Conservation (phyloP, 2,888 invertebrate genomes). For the Noctua janthina region DNA sequence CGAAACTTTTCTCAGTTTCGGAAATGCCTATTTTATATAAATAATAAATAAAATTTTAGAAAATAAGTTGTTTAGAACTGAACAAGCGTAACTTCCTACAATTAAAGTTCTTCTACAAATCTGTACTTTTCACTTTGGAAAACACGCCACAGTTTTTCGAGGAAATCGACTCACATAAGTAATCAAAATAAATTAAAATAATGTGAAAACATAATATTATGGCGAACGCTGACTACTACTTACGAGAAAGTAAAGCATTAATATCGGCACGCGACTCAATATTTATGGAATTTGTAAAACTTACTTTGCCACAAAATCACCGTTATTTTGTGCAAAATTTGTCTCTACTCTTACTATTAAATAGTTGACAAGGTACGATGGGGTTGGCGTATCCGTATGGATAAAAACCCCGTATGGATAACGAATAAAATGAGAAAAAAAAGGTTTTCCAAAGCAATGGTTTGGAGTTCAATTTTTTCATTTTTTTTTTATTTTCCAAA, state of each 20-base stretch:
- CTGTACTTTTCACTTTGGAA: neutral
- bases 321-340: neutral
- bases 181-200: slow-evolving; percentile 16
- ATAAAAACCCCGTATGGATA: neutral
- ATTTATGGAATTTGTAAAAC: neutral
- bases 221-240: neutral
- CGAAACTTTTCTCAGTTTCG: neutral
- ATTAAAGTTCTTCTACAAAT: neutral
- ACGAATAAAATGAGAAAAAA: neutral
- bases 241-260: slow-evolving; percentile 4
- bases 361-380: neutral
- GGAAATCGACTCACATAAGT: slow-evolving; percentile 19
- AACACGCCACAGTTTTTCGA: slow-evolving; percentile 9
- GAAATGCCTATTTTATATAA: neutral
- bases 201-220: slow-evolving; percentile 7
- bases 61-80: neutral
- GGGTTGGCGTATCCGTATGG: neutral
- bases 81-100: neutral
- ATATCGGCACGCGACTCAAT: slow-evolving; percentile 17
- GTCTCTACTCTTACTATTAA: neutral
- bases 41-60: neutral
- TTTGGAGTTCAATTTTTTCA: too few relatives aligned
- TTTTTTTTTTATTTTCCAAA: too few relatives aligned
- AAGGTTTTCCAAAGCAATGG: neutral
- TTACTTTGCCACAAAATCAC: neutral